Percentiles rank a stretch among this genome's conserved stretches.
phyloP scores from a whole-genome alignment of 1,140 invertebrate species.

The Lycorma delicatula region DNA sequence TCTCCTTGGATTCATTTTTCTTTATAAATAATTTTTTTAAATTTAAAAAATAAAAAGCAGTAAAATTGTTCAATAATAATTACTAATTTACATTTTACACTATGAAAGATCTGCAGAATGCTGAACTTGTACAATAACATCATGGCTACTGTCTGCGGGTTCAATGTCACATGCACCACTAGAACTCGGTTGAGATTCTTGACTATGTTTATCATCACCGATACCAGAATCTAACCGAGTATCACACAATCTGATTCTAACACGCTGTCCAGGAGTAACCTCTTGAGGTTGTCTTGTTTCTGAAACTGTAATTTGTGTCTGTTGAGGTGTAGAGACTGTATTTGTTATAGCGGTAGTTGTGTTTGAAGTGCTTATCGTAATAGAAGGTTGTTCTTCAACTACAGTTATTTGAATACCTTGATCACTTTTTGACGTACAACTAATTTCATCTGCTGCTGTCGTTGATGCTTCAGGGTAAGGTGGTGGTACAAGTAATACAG shows the following conservation, averaged over 20 bases:
- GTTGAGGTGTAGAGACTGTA: too few species aligned
- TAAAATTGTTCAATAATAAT: too few species aligned
- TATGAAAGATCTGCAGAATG: not conserved
- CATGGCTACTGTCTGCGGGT: not conserved
- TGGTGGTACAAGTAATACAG: constrained; percentile 28
- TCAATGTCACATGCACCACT: constrained; percentile 17
- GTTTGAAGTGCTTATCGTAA: too few species aligned
- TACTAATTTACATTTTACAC: too few species aligned
- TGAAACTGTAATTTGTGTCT: not conserved
- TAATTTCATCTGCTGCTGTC: constrained; percentile 9
- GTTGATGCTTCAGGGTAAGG: constrained; percentile 21
- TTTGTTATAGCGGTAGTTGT: too few species aligned
- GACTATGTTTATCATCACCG: constrained; percentile 27
- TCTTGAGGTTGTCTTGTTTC: not conserved
- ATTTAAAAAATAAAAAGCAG: too few species aligned
- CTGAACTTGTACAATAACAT: not conserved
- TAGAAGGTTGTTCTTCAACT: not conserved
- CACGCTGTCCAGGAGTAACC: constrained; percentile 18
- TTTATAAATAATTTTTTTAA: too few species aligned
- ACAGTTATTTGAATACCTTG: constrained; percentile 15
- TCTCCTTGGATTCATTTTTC: too few species aligned
- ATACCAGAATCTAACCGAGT: constrained; percentile 26
- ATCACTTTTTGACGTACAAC: constrained; percentile 12
- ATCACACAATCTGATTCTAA: constrained; percentile 25
- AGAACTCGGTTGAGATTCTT: constrained; percentile 25